phyloP scores from a whole-genome alignment of 2,888 invertebrate genomes.

The Philereme vetulata region DNA sequence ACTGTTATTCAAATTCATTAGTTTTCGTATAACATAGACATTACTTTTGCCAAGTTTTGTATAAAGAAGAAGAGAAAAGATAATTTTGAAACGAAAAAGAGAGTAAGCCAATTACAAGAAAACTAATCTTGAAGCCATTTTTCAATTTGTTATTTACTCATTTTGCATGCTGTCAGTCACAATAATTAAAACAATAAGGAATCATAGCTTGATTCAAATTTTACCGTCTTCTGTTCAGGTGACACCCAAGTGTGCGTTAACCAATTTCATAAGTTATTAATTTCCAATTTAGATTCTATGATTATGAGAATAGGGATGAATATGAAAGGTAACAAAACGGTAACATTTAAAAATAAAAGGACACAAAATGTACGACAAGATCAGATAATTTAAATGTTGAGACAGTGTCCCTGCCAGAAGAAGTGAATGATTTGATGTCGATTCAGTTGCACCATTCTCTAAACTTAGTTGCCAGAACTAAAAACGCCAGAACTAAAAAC shows the following conservation, averaged over 20 bases:
- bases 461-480: no score
- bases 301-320: conserved; percentile 31
- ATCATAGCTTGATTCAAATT: conserved; percentile 65
- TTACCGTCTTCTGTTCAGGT: conserved; percentile 82
- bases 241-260: conserved; percentile 78
- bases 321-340: conserved; percentile 33
- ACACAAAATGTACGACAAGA: not conserved
- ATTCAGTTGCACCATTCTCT: no score
- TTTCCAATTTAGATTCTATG: conserved; percentile 44
- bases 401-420: not conserved
- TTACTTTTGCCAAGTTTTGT: conserved; percentile 49
- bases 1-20: not conserved
- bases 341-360: not conserved
- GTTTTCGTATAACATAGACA: not conserved
- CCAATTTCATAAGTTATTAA: conserved; percentile 65
- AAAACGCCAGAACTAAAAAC: no score
- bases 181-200: conserved; percentile 68
- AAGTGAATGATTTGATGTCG: not conserved
- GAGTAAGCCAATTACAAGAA: conserved; percentile 75
- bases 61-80: conserved; percentile 40
- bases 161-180: conserved; percentile 81
- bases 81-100: conserved; percentile 67
- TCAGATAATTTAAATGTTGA: not conserved
- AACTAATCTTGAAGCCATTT: conserved; percentile 60
- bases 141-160: conserved; percentile 60